phyloP scores from a whole-genome alignment of 2,888 invertebrate species.

The Hymenopus coronatus region DNA sequence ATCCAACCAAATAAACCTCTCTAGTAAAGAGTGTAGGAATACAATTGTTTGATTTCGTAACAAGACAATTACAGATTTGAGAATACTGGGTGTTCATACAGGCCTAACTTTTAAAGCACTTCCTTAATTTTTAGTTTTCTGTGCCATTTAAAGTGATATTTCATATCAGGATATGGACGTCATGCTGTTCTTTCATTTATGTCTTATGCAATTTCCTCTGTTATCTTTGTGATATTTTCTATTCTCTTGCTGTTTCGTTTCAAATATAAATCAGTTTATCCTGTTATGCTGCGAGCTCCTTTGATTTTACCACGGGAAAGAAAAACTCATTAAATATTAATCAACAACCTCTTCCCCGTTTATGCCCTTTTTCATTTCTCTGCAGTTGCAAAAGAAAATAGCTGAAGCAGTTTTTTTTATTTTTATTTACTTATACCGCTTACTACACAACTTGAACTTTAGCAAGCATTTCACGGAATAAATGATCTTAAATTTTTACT shows the following conservation, averaged over 20 bases:
- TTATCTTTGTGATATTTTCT: background rate
- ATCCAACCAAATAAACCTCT: too few relatives aligned
- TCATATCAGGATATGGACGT: too few relatives aligned
- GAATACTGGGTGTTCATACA: too few relatives aligned
- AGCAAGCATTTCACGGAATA: background rate
- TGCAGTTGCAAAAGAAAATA: background rate
- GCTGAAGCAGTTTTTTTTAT: background rate
- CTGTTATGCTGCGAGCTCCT: background rate
- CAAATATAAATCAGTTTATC: background rate
- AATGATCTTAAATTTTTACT: background rate
- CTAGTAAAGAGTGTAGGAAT: too few relatives aligned
- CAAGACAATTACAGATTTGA: too few relatives aligned
- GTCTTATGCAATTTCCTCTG: too few relatives aligned
- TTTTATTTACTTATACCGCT: background rate
- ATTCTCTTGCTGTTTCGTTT: background rate
- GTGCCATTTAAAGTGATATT: too few relatives aligned
- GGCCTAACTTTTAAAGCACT: too few relatives aligned
- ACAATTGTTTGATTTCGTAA: too few relatives aligned
- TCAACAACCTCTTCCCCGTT: background rate
- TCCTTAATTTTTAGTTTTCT: too few relatives aligned
- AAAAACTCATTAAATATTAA: background rate
- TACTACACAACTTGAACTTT: background rate
- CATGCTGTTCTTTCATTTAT: too few relatives aligned
- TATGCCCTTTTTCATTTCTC: background rate
- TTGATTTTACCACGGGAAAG: background rate